Evolutionary conservation across 2,113 vertebrate genomes (phyloP).

Genomic region (Phalacrocorax brasilianus): DNA sequence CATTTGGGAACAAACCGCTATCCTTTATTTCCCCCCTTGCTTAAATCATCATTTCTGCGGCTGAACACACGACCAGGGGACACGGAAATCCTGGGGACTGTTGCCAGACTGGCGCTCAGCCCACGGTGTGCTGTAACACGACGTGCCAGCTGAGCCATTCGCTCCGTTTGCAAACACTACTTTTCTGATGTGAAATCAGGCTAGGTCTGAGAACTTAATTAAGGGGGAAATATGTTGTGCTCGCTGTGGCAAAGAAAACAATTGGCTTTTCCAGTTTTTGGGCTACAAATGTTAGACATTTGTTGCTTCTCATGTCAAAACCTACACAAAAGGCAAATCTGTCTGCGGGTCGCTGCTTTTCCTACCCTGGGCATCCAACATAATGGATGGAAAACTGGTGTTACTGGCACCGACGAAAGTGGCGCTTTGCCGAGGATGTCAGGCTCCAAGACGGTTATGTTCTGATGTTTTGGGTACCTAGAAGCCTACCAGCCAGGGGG

Average conservation of each 20-base stretch:
- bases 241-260: slow-evolving; percentile 16
- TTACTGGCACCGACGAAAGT: neutral
- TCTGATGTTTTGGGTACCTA: neutral
- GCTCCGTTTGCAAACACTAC: slow-evolving; percentile 26
- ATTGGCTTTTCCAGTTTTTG: neutral
- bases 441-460: neutral
- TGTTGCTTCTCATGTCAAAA: neutral
- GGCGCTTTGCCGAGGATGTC: neutral
- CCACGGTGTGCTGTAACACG: neutral
- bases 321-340: neutral
- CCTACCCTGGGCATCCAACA: neutral
- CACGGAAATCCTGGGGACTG: neutral
- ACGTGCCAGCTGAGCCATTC: slow-evolving; percentile 8
- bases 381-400: neutral
- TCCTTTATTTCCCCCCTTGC: neutral
- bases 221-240: neutral
- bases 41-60: neutral
- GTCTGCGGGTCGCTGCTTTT: neutral
- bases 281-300: neutral
- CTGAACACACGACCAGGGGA: neutral
- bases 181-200: neutral
- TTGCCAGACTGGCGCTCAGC: neutral
- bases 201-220: slow-evolving; percentile 34
- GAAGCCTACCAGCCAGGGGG: neutral
- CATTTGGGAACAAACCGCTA: neutral